Conservation (phyloP, 2,888 invertebrate species). For the Dicyrtoma fusca region DNA sequence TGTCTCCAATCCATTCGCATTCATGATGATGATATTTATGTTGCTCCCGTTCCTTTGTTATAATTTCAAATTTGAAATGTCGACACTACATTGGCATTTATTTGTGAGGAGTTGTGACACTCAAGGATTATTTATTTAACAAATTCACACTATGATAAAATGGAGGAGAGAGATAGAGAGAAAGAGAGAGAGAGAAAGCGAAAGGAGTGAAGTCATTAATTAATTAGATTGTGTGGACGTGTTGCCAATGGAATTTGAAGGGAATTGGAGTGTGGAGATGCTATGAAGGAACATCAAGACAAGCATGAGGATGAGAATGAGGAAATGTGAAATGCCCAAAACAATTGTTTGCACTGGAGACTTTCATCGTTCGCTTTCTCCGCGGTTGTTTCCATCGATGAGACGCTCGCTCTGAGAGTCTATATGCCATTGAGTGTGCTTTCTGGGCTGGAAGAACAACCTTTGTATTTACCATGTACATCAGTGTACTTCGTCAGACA, state of each 20-base stretch:
- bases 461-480: background rate
- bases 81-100: no score
- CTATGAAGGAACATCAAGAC: background rate
- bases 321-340: constrained; percentile 28
- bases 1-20: no score
- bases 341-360: constrained; percentile 33
- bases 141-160: background rate
- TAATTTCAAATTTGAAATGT: background rate
- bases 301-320: background rate
- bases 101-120: no score
- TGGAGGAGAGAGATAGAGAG: background rate
- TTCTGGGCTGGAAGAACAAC: constrained; percentile 16
- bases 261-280: constrained; percentile 21
- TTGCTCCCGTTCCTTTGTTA: background rate
- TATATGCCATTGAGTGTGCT: constrained; percentile 2
- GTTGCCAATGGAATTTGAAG: constrained; percentile 30
- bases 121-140: constrained; percentile 4
- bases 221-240: constrained; percentile 30
- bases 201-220: constrained; percentile 9
- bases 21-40: background rate
- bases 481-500: background rate
- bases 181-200: background rate
- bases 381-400: background rate
- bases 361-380: constrained; percentile 25
- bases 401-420: background rate